A percentile compares a stretch with the other conserved stretches of the same genome.
Conservation (phyloP, 2,888 invertebrate species). For the Graphium colonna region DNA sequence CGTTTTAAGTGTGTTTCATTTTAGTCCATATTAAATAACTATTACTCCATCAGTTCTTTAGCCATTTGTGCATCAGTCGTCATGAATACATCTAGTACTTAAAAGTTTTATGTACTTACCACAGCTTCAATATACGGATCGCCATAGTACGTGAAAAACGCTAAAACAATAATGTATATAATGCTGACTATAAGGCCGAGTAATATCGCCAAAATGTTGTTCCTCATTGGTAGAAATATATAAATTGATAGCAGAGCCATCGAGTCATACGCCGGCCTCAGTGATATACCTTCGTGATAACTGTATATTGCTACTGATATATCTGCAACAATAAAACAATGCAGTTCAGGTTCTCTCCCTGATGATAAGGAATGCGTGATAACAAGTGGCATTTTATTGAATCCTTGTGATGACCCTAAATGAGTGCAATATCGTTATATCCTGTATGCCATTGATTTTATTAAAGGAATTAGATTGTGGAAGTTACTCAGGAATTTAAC, state of each 20-base stretch:
- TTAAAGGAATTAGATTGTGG: too few species aligned
- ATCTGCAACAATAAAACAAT: slow-evolving; percentile 66
- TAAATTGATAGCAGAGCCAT: slow-evolving; percentile 89
- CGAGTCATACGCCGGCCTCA: slow-evolving; percentile 85
- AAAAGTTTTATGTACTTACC: too few species aligned
- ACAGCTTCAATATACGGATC: slow-evolving; percentile 51
- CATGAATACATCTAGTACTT: too few species aligned
- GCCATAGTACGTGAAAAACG: slow-evolving; percentile 57
- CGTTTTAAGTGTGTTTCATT: too few species aligned
- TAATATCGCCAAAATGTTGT: slow-evolving; percentile 84
- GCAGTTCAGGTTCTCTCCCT: slow-evolving; percentile 3
- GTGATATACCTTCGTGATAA: slow-evolving; percentile 66
- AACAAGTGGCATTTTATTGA: background rate
- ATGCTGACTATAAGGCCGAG: slow-evolving; percentile 85
- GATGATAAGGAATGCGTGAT: background rate
- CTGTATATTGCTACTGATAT: slow-evolving; percentile 84
- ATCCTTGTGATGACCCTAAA: background rate
- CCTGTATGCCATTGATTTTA: too few species aligned
- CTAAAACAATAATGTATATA: slow-evolving; percentile 79
- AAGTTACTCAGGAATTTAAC: too few species aligned
- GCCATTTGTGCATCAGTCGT: too few species aligned
- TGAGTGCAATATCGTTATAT: too few species aligned
- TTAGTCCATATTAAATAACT: too few species aligned
- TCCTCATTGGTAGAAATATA: slow-evolving; percentile 90
- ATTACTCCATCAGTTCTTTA: too few species aligned